Percentiles rank a stretch among this genome's conserved stretches.
phyloP scores from a whole-genome alignment of 1,140 invertebrate species.

The Drosophila oshimai region DNA sequence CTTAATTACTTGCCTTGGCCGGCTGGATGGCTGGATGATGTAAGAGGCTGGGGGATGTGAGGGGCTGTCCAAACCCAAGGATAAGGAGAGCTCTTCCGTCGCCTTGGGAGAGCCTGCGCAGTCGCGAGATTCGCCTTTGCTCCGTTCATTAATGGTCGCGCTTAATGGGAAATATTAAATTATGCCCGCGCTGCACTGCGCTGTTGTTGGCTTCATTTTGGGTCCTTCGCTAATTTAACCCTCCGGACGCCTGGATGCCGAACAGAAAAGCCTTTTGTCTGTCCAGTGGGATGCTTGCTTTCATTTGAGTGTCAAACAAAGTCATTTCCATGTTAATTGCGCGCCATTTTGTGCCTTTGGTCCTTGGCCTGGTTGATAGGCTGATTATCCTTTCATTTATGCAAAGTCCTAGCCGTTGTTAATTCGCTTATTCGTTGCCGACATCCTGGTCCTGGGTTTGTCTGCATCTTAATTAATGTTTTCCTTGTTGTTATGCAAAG shows the following conservation, averaged over 20 bases:
- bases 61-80: background rate
- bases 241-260: slow-evolving; percentile 24
- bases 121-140: slow-evolving; percentile 26
- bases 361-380: slow-evolving; percentile 44
- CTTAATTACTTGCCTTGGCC: slow-evolving; percentile 75
- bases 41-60: background rate
- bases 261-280: slow-evolving; percentile 47
- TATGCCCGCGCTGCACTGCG: slow-evolving; percentile 68
- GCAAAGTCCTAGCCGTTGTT: slow-evolving; percentile 72
- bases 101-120: slow-evolving; percentile 50
- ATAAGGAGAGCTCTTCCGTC: background rate
- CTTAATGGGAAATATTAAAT: slow-evolving; percentile 82
- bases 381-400: slow-evolving; percentile 81
- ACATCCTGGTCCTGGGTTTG: slow-evolving; percentile 38
- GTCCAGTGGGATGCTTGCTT: slow-evolving; percentile 28
- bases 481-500: slow-evolving; percentile 72
- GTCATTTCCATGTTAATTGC: slow-evolving; percentile 80
- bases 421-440: slow-evolving; percentile 68
- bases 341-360: slow-evolving; percentile 63
- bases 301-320: slow-evolving; percentile 68
- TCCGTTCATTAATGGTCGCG: slow-evolving; percentile 73
- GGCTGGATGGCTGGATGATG: slow-evolving; percentile 1
- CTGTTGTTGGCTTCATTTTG: slow-evolving; percentile 32
- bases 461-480: slow-evolving; percentile 77
- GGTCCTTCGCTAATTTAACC: slow-evolving; percentile 69